Evolutionary conservation across 2,113 vertebrate genomes (phyloP).

Genomic region (Muscicapa adusta): DNA sequence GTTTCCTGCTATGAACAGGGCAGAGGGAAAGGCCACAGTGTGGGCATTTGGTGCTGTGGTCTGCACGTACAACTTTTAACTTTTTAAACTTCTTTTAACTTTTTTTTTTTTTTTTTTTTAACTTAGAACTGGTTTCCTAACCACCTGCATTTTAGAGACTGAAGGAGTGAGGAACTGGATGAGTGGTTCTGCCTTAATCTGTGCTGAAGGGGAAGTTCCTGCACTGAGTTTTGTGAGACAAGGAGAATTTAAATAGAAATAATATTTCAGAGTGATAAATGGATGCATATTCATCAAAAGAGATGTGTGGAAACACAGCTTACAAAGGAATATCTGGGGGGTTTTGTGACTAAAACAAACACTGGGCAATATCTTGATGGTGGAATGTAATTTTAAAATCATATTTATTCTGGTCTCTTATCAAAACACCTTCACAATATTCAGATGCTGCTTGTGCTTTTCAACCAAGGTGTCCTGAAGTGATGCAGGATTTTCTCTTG

Average conservation of each 20-base stretch:
- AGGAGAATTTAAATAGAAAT: slow-evolving; percentile 52
- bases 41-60: neutral
- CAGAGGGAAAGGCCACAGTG: fast-evolving
- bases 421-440: neutral
- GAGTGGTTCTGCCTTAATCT: neutral
- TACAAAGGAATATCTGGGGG: neutral
- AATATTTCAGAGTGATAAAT: slow-evolving; percentile 61
- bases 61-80: neutral
- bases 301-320: neutral
- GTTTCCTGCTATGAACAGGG: neutral
- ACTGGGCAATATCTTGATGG: neutral
- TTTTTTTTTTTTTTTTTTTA: no score
- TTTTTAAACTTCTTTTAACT: neutral
- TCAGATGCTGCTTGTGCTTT: neutral
- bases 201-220: slow-evolving; percentile 22
- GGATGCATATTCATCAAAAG: slow-evolving; percentile 34
- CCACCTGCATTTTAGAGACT: neutral
- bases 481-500: neutral
- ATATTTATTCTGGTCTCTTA: neutral
- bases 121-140: neutral
- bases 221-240: neutral
- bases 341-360: neutral
- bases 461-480: neutral
- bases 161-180: neutral
- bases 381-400: neutral